Conservation (phyloP, 1,140 invertebrate species). For the Pseudoatta argentina region DNA sequence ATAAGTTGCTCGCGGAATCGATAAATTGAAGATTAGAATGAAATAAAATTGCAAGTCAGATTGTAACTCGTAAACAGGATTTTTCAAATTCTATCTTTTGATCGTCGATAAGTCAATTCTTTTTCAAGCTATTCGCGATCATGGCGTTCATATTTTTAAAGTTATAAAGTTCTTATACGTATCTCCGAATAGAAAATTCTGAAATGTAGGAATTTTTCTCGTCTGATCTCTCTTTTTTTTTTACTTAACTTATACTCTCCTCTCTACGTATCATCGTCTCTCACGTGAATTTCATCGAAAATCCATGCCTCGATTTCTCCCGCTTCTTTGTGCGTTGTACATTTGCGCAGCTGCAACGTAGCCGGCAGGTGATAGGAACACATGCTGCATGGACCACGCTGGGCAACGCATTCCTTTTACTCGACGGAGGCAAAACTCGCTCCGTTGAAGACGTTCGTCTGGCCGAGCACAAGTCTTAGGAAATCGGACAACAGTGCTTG, state of each 20-base stretch:
- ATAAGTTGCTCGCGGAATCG: not conserved
- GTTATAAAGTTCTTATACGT: not conserved
- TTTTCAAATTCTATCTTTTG: not conserved
- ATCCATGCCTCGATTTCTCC: slow-evolving; percentile 60
- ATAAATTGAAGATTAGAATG: slow-evolving; percentile 12
- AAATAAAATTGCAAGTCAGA: not conserved
- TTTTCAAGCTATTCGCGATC: not conserved
- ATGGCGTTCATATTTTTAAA: not conserved
- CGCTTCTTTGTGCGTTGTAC: slow-evolving; percentile 56
- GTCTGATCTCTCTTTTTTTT: not conserved
- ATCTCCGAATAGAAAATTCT: not conserved
- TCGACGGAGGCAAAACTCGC: slow-evolving; percentile 40
- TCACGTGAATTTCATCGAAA: slow-evolving; percentile 60
- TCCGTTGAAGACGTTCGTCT: slow-evolving; percentile 24
- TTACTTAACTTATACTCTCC: not conserved
- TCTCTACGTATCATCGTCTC: slow-evolving; percentile 23
- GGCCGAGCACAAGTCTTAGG: slow-evolving; percentile 18
- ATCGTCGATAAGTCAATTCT: not conserved
- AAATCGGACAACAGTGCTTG: slow-evolving; percentile 1
- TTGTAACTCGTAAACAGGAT: not conserved
- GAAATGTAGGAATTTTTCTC: slow-evolving; percentile 19
- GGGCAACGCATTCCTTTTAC: slow-evolving; percentile 38
- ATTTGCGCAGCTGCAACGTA: slow-evolving; percentile 68
- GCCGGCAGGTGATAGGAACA: slow-evolving; percentile 73
- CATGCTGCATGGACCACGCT: slow-evolving; percentile 69